Evolutionary conservation across 2,113 vertebrate genomes (phyloP), one percentile per base, ranked within the genome.

Genomic region (Amphilophus citrinellus): DNA sequence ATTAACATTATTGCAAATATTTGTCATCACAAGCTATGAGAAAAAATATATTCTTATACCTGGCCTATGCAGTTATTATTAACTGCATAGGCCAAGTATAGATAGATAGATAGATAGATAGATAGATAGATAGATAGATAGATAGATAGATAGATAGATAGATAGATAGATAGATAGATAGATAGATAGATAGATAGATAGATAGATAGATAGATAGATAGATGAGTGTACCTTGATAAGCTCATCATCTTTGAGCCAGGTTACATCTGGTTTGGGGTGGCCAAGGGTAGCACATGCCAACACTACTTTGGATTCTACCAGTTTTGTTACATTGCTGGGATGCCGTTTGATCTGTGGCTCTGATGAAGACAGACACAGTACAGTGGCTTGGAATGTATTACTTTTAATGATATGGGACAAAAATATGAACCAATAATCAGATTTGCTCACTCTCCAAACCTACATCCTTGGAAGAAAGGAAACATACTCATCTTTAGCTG

Each of bases 401-500:
- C 27, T 35, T 73, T 73, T 73, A 73, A 73, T 32, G 44, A 73
- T 56, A 47, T 30, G 30, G 30, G 30, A 30, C 4, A 78, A 50
- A 50, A 68, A 66, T 17, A 3, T 62, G 42, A 50, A 50, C 44
- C 50, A 71, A 71, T 50, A 24, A 50, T 27, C 27, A 56, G 20
- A 83, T 42, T 59, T 4, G 9, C 11, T 11, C 47, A 47, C 14
- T 63, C n/a, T 61, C 5, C 4, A 37, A 6, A n/a, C 17, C 7
- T 27, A 3, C 22, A 56, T 5, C 10, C 3, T 13, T 10, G 11
- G 3, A 32, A 32, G 24, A 39, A 78, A 30, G 10, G 15, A 27
- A 37, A 97, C 98, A 89, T 96, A 99, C 98, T 97, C 98, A 99
- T 99, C 96, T 99, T 99, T 32, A 99, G 97, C 95, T 99, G 98